A percentile compares a stretch with the other conserved stretches of the same genome.
Conservation (phyloP, 1,140 invertebrate species). For the Globodera ellingtonae region DNA sequence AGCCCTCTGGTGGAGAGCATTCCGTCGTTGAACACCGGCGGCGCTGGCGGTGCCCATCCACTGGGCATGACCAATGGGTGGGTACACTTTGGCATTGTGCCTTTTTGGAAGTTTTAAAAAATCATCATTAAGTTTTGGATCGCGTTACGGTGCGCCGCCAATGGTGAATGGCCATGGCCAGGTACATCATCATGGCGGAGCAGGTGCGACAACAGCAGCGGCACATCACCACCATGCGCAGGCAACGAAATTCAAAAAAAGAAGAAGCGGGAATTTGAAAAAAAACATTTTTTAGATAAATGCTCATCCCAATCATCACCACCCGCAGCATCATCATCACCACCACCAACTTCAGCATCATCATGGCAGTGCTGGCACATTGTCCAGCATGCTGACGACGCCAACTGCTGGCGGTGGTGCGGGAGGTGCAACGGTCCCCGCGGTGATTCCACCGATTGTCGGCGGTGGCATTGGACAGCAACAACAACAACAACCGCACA, state of each 20-base stretch:
- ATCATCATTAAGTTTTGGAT: background rate
- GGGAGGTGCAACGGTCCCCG: background rate
- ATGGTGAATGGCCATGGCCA: too few species aligned
- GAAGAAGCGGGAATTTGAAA: too few species aligned
- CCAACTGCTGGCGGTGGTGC: background rate
- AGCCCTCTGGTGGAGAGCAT: background rate
- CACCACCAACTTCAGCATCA: background rate
- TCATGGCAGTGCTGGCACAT: background rate
- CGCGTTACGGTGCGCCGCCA: background rate
- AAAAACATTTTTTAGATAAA: too few species aligned
- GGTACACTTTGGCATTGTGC: background rate
- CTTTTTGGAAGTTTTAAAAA: background rate
- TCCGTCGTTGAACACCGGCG: slow-evolving; percentile 7
- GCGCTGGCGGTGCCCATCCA: background rate
- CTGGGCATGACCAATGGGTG: slow-evolving; percentile 5
- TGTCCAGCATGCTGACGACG: background rate
- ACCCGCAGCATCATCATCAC: background rate
- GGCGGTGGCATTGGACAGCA: background rate
- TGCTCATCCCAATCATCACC: background rate
- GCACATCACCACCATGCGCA: too few species aligned
- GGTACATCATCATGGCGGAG: background rate
- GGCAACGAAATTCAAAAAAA: background rate
- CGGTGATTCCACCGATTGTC: background rate
- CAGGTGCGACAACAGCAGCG: background rate
- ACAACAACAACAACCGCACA: background rate